A percentile compares a stretch with the other conserved stretches of the same genome.
These are phyloP conservation scores for Malthinus seriepunctatus DNA, from an alignment of 2,888 invertebrate genomes.

Conservation along the genomic window DNA sequence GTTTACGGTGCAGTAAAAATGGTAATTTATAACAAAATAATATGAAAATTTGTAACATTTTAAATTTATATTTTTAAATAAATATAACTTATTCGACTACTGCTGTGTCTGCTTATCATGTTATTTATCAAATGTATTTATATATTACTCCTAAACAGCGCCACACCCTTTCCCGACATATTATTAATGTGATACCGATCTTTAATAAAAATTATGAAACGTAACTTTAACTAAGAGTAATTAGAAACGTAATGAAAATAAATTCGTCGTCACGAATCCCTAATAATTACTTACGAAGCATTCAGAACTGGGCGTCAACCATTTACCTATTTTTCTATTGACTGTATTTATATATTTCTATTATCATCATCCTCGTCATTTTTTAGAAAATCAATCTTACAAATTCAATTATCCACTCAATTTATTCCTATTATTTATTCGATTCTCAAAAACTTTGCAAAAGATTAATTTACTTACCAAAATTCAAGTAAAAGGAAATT, in stretches of 20 bases:
- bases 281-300: conserved; percentile 25
- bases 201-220: conserved; percentile 51
- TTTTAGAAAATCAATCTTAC: too few relatives aligned
- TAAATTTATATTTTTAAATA: conserved; percentile 37
- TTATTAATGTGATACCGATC: conserved; percentile 54
- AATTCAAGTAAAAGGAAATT: too few relatives aligned
- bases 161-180: conserved; percentile 40
- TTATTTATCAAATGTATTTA: conserved; percentile 45
- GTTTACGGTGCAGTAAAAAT: conserved; percentile 56
- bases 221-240: conserved; percentile 38
- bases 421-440: too few relatives aligned
- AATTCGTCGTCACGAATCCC: conserved; percentile 31
- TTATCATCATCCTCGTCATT: too few relatives aligned
- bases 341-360: background rate
- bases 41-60: conserved; percentile 48
- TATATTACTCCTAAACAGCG: conserved; percentile 35
- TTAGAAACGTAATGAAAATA: conserved; percentile 30
- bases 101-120: conserved; percentile 42
- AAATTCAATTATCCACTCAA: too few relatives aligned
- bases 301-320: conserved; percentile 19
- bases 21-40: conserved; percentile 56
- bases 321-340: conserved; percentile 2
- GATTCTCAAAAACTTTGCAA: too few relatives aligned
- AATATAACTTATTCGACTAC: conserved; percentile 46
- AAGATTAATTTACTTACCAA: too few relatives aligned